Percentiles rank a stretch among this genome's conserved stretches.
Conservation (phyloP, 2,113 vertebrate species). For the Murina feae region DNA sequence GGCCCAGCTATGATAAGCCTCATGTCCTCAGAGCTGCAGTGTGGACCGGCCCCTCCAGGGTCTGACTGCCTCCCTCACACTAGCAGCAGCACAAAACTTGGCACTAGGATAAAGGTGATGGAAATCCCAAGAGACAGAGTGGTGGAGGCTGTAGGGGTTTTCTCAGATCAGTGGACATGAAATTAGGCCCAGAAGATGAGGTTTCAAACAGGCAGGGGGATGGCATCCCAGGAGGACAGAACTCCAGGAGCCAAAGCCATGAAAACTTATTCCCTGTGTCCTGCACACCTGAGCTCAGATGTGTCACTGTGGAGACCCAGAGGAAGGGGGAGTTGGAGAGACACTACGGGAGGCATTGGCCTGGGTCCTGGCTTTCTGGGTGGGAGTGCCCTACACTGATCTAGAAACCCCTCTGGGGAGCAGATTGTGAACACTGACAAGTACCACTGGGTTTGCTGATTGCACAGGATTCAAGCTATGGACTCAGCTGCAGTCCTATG, state of each 20-base stretch:
- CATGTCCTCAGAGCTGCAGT: fast-evolving
- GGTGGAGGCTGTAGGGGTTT: not conserved
- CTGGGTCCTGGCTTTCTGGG: fast-evolving
- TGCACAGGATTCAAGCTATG: fast-evolving
- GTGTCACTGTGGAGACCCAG: slow-evolving; percentile 24
- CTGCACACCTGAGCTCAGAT: not conserved
- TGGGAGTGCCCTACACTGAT: not conserved
- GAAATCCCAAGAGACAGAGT: not conserved
- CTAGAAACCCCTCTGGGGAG: not conserved
- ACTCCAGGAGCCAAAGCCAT: not conserved
- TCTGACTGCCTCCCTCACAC: not conserved
- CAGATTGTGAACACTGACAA: not conserved
- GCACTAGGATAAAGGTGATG: not conserved
- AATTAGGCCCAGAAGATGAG: not conserved
- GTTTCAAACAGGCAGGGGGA: not conserved
- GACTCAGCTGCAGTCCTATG: not conserved
- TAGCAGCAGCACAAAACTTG: not conserved
- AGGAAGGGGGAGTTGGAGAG: not conserved
- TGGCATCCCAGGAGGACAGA: not conserved
- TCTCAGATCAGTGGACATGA: not conserved
- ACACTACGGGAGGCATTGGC: not conserved
- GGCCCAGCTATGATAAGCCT: not conserved
- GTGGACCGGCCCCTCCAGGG: not conserved
- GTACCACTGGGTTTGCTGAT: not conserved
- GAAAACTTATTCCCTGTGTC: fast-evolving